Percentiles rank a stretch among this genome's conserved stretches.
These are phyloP conservation scores for Cecropterus lyciades DNA, from an alignment of 1,140 invertebrate species.

Conservation along the genomic window DNA sequence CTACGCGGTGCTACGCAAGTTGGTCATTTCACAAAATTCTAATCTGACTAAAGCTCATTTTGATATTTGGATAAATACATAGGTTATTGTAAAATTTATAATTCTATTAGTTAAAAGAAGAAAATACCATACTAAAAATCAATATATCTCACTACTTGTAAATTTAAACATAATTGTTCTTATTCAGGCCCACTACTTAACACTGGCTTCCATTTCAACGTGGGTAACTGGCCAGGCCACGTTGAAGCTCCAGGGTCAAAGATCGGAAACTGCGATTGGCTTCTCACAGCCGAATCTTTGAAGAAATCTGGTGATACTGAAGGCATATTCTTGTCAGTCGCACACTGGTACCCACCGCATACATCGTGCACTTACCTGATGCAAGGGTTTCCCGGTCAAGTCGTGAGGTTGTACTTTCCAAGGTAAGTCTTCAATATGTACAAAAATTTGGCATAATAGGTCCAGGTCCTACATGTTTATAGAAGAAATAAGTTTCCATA, in stretches of 20 bases:
- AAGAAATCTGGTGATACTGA: constrained; percentile 90
- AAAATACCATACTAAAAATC: too few relatives aligned
- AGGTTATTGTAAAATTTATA: too few relatives aligned
- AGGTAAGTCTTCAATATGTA: constrained; percentile 87
- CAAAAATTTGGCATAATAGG: too few relatives aligned
- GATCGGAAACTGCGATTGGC: constrained; percentile 94
- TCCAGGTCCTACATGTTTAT: too few relatives aligned
- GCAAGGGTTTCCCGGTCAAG: constrained; percentile 92
- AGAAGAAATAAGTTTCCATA: too few relatives aligned
- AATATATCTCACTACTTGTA: not conserved
- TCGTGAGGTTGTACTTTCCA: constrained; percentile 94
- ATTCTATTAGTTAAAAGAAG: too few relatives aligned
- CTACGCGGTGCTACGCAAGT: too few relatives aligned
- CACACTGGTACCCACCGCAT: constrained; percentile 96
- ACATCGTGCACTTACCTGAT: constrained; percentile 96
- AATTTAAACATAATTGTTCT: not conserved
- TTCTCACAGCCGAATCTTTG: constrained; percentile 92
- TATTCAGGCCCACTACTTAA: constrained; percentile 91
- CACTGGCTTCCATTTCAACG: constrained; percentile 96
- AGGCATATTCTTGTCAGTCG: constrained; percentile 94
- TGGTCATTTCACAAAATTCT: too few relatives aligned
- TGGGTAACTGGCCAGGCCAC: constrained; percentile 96
- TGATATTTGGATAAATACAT: too few relatives aligned
- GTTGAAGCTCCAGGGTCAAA: constrained; percentile 93
- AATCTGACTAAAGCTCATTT: too few relatives aligned